Conservation (phyloP, 2,888 invertebrate species). For the Tetropium fuscum region DNA sequence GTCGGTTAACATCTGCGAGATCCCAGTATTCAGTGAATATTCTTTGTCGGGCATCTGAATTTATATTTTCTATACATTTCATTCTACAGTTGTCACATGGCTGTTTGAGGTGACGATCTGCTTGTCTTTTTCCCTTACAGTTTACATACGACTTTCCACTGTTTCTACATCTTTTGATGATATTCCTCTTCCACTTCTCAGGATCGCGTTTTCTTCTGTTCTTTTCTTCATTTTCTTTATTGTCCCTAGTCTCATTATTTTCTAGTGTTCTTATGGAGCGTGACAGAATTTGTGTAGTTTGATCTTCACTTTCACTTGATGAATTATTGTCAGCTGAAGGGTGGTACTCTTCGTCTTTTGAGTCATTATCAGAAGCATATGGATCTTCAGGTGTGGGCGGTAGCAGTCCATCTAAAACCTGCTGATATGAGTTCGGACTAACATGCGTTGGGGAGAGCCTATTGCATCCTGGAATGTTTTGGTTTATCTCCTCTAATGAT, state of each 20-base stretch:
- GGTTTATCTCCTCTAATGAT: neutral
- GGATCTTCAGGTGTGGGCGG: slow-evolving; percentile 5
- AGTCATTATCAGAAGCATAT: slow-evolving; percentile 1
- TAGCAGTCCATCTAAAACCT: neutral
- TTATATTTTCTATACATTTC: neutral
- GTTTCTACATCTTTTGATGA: neutral
- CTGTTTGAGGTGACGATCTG: neutral
- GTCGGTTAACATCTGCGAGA: slow-evolving; percentile 9
- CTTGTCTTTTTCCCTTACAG: neutral
- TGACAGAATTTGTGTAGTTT: neutral
- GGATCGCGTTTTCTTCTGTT: slow-evolving; percentile 9
- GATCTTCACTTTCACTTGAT: neutral
- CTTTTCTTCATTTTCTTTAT: neutral
- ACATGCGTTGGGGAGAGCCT: neutral
- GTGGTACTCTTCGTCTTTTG: slow-evolving; percentile 2
- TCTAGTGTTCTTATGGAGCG: neutral
- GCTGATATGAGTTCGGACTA: neutral
- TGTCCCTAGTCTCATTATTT: neutral
- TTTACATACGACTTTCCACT: neutral
- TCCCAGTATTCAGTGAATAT: slow-evolving; percentile 19
- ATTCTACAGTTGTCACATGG: neutral
- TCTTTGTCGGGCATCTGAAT: neutral
- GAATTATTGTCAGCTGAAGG: slow-evolving; percentile 1
- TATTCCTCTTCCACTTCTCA: neutral
- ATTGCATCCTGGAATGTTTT: neutral